phyloP scores from a whole-genome alignment of 2,888 invertebrate species.

The Rhaphigaster nebulosa region DNA sequence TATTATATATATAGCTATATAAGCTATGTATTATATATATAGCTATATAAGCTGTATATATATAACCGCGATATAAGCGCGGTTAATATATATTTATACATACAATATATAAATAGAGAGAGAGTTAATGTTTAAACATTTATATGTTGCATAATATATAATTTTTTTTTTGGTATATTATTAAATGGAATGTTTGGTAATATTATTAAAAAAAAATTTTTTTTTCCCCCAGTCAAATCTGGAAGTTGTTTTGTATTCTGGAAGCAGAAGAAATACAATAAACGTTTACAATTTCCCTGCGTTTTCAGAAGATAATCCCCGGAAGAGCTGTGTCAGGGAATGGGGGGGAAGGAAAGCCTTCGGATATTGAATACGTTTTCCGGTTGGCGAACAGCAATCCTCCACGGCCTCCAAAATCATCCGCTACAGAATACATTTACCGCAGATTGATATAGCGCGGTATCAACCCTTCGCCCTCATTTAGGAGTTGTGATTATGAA shows the following conservation, averaged over 20 bases:
- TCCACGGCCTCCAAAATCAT: constrained; percentile 7
- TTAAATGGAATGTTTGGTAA: no score
- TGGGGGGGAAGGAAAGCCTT: not conserved
- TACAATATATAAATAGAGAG: no score
- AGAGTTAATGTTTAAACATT: no score
- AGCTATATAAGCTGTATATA: no score
- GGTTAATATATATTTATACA: no score
- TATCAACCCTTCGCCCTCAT: constrained; percentile 16
- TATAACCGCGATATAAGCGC: no score
- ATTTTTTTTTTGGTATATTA: no score
- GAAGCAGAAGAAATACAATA: not conserved
- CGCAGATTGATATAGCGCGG: not conserved
- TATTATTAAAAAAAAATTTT: not conserved
- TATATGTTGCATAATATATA: no score
- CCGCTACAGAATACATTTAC: not conserved
- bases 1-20: no score
- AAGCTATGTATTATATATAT: no score
- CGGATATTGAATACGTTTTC: constrained; percentile 15
- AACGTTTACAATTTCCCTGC: not conserved
- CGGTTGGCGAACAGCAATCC: not conserved
- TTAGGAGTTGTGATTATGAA: not conserved
- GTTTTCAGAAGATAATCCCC: constrained; percentile 15
- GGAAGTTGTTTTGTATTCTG: not conserved
- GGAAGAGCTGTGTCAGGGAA: not conserved
- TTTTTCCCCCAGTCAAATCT: not conserved